Percentiles rank a stretch among this genome's conserved stretches.
Evolutionary conservation across 1,140 invertebrate genomes (phyloP).

Genomic region (Frieseomelitta varia): DNA sequence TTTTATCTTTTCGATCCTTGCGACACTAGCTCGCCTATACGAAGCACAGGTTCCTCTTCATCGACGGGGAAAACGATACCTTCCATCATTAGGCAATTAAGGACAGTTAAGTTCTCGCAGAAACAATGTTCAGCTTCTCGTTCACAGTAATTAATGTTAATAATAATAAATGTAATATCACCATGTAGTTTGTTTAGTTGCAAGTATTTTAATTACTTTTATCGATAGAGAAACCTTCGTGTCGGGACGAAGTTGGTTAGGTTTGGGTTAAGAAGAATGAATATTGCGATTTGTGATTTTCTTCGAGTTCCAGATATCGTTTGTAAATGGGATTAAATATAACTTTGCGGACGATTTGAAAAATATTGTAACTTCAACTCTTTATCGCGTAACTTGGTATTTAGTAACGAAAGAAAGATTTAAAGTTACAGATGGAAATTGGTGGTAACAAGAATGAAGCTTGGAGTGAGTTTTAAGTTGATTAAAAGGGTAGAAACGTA

Average conservation of each 20-base stretch:
- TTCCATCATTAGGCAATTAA: too few species aligned
- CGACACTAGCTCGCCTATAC: not conserved
- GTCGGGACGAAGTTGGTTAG: too few species aligned
- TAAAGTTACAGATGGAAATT: not conserved
- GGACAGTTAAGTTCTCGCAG: not conserved
- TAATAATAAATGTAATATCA: not conserved
- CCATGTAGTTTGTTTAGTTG: not conserved
- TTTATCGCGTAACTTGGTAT: not conserved
- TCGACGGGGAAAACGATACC: not conserved
- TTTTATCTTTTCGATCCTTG: constrained; percentile 42
- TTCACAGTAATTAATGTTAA: not conserved
- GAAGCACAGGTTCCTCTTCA: not conserved
- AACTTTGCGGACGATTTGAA: too few species aligned
- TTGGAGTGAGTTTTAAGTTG: not conserved
- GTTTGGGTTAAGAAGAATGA: too few species aligned
- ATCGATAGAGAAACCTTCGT: not conserved
- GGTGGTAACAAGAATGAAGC: not conserved
- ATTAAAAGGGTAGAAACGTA: not conserved
- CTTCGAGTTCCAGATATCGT: too few species aligned
- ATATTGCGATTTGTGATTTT: too few species aligned
- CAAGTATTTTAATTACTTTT: not conserved
- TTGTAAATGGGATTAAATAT: too few species aligned
- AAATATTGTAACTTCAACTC: too few species aligned
- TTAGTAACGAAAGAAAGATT: not conserved
- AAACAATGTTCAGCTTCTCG: not conserved